Conservation (phyloP, 1,140 invertebrate species). For the Drosophila pseudoobscura region DNA sequence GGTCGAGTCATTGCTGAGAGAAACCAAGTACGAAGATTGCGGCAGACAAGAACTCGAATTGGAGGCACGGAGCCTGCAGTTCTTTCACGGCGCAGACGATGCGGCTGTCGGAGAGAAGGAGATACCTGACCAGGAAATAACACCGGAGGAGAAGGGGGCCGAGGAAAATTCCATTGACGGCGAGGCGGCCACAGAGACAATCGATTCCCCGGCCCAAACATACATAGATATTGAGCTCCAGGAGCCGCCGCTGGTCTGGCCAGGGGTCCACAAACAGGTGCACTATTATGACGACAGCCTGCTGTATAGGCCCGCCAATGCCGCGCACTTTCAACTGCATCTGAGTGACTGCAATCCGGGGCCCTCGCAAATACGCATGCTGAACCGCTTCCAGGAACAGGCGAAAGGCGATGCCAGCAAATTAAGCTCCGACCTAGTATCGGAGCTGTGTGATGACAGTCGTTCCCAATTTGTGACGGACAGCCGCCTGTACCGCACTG, state of each 20-base stretch:
- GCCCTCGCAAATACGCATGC: conserved; percentile 44
- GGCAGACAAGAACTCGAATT: conserved; percentile 18
- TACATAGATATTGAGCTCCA: conserved; percentile 70
- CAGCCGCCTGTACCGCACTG: conserved; percentile 50
- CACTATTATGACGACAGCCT: conserved; percentile 48
- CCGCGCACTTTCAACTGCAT: conserved; percentile 36
- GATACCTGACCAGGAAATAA: background rate
- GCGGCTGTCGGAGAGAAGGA: background rate
- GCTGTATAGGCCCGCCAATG: conserved; percentile 42
- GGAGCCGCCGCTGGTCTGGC: conserved; percentile 47
- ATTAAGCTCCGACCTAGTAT: conserved; percentile 26
- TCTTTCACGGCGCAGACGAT: conserved; percentile 48
- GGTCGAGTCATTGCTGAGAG: conserved; percentile 53
- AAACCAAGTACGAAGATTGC: background rate
- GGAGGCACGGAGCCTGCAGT: conserved; percentile 42
- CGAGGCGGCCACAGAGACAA: conserved; percentile 9
- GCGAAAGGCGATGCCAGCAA: conserved; percentile 31
- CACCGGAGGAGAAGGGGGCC: conserved; percentile 1
- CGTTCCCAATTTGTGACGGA: conserved; percentile 26
- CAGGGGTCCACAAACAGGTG: conserved; percentile 11
- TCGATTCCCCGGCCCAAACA: conserved; percentile 25
- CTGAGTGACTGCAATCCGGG: conserved; percentile 10
- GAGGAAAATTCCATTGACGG: conserved; percentile 13
- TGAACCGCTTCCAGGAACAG: conserved; percentile 71
- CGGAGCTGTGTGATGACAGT: conserved; percentile 19